Percentiles rank a stretch among this genome's conserved stretches.
Evolutionary conservation across 2,113 vertebrate species (phyloP).

Genomic region (Chloebia gouldiae): DNA sequence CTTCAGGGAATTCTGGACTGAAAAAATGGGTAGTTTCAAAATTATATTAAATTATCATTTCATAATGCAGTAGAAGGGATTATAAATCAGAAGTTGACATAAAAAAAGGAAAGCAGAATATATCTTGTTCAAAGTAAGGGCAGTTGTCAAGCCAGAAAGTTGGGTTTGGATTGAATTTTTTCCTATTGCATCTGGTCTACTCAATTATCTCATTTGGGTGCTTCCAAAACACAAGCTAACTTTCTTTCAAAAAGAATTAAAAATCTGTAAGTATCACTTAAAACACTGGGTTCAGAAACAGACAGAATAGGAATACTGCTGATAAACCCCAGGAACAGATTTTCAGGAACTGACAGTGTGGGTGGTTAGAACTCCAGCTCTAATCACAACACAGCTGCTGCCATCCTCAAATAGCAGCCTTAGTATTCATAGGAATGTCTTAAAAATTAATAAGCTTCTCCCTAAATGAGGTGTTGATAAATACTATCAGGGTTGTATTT

Average conservation of each 20-base stretch:
- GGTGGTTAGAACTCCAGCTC: neutral
- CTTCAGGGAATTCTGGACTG: neutral
- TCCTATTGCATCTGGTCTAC: neutral
- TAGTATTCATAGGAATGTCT: neutral
- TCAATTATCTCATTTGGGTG: neutral
- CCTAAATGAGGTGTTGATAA: slow-evolving; percentile 22
- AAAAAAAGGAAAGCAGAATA: neutral
- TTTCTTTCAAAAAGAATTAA: neutral
- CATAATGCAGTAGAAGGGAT: neutral
- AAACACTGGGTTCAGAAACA: neutral
- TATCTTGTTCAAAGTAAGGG: neutral
- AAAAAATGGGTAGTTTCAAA: neutral
- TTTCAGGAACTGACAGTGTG: slow-evolving; percentile 29
- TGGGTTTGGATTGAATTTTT: neutral
- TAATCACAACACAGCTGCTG: slow-evolving; percentile 44
- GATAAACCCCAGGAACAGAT: neutral
- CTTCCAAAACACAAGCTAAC: neutral
- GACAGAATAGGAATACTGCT: slow-evolving; percentile 26
- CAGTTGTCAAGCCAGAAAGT: neutral
- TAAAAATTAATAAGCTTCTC: slow-evolving; percentile 28
- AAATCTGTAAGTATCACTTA: neutral
- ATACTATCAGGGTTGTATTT: neutral
- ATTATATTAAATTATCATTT: neutral
- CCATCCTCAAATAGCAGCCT: neutral
- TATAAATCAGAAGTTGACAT: neutral